These are phyloP conservation scores for Sylvia atricapilla DNA, from an alignment of 2,113 vertebrate genomes.

Conservation along the genomic window DNA sequence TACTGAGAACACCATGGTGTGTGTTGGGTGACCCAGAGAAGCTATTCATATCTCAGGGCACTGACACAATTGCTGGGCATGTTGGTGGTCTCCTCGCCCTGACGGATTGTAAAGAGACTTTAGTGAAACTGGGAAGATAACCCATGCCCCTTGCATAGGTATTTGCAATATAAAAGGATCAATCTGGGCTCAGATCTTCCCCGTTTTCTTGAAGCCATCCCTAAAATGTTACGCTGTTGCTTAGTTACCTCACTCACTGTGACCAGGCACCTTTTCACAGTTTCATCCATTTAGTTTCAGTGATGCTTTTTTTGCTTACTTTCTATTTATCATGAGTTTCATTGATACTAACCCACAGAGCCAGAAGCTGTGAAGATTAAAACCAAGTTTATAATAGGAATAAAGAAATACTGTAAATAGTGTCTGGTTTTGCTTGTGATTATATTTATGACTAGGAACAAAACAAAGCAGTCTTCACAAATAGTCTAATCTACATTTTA, in stretches of 20 bases:
- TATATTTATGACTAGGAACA: background rate
- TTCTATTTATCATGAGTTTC: background rate
- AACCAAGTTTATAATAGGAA: background rate
- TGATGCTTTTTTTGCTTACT: background rate
- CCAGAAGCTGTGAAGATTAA: background rate
- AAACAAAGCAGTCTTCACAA: background rate
- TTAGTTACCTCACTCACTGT: background rate
- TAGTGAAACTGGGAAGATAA: background rate
- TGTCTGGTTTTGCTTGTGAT: background rate
- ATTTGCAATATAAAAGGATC: background rate
- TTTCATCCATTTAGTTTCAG: background rate
- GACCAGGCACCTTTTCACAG: background rate
- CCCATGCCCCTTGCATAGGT: background rate
- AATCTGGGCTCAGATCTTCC: background rate
- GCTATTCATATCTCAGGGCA: background rate
- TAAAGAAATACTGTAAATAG: background rate
- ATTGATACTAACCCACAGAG: background rate
- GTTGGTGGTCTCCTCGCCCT: background rate
- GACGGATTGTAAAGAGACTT: background rate
- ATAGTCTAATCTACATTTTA: background rate
- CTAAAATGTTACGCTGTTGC: background rate
- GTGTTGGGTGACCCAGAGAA: background rate
- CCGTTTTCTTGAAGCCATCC: background rate
- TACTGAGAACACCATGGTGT: rapidly evolving
- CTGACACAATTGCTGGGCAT: background rate